These are phyloP conservation scores for Phanerotoma sp. DNA, from an alignment of 2,888 invertebrate genomes.

Conservation along the genomic window DNA sequence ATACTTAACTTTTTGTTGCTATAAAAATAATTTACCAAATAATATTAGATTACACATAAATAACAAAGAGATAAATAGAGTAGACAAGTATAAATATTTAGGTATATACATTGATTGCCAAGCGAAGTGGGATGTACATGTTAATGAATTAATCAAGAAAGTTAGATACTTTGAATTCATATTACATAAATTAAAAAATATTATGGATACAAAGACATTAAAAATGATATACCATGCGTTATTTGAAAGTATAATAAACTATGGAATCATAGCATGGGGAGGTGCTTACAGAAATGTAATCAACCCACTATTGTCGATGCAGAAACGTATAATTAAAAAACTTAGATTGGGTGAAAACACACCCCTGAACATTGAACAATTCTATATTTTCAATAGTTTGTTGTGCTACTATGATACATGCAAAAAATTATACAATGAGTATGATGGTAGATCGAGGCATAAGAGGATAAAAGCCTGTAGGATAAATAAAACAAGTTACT, in stretches of 20 bases:
- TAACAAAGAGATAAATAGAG: background rate
- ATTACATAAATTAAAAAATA: background rate
- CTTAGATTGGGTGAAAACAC: background rate
- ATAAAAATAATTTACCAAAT: background rate
- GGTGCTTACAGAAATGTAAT: background rate
- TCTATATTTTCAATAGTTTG: too few species aligned
- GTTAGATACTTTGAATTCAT: slow-evolving; percentile 5
- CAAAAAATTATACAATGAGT: background rate
- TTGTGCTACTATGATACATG: too few species aligned
- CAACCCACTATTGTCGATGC: background rate
- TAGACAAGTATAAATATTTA: background rate
- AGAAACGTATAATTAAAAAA: background rate
- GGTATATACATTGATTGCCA: slow-evolving; percentile 7
- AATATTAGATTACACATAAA: background rate
- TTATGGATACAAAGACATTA: background rate
- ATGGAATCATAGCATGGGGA: background rate
- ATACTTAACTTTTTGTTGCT: background rate
- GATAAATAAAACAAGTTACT: background rate
- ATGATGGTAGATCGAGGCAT: background rate
- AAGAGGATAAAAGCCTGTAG: background rate
- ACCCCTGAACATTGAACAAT: background rate
- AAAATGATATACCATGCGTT: background rate
- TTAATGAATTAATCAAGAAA: slow-evolving; percentile 1
- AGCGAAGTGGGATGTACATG: slow-evolving; percentile 5
- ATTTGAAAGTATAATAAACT: slow-evolving; percentile 2